phyloP scores from a whole-genome alignment of 53 echinoderm and acorn worm species.

The Paracentrotus lividus region DNA sequence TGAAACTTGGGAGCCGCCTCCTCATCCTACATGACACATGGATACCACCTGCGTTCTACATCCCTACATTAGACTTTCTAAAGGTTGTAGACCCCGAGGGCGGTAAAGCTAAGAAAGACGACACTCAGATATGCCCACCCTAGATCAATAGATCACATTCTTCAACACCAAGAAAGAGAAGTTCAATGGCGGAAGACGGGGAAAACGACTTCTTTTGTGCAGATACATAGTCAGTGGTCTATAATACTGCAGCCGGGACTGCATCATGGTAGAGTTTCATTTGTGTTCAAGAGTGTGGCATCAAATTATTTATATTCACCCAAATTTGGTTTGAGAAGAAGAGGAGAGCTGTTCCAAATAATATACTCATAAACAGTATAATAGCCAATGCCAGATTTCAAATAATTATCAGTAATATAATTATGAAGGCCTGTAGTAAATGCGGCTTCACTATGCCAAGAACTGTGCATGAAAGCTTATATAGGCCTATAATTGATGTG shows the following conservation, averaged over 20 bases:
- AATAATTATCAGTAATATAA: no score
- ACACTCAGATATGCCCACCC: slow-evolving; percentile 48
- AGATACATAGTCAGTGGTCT: neutral
- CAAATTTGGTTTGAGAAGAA: no score
- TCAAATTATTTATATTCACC: neutral
- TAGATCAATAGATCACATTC: slow-evolving; percentile 49
- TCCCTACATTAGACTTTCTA: slow-evolving; percentile 13
- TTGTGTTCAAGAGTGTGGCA: neutral
- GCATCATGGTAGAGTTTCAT: neutral
- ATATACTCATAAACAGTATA: no score
- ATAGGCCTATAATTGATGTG: no score
- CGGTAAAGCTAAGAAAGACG: slow-evolving; percentile 13
- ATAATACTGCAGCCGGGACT: neutral
- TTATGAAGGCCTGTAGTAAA: no score
- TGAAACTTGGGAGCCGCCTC: no score
- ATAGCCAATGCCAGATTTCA: no score
- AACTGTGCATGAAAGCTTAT: no score
- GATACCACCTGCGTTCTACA: slow-evolving; percentile 41
- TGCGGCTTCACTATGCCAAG: no score
- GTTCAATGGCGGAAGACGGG: neutral
- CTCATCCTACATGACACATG: slow-evolving; percentile 41
- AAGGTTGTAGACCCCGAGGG: slow-evolving; percentile 44
- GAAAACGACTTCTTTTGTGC: neutral
- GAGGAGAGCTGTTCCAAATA: no score
- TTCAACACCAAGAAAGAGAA: neutral